Conservation (phyloP, 1,140 invertebrate species). For the Caligus rogercresseyi region DNA sequence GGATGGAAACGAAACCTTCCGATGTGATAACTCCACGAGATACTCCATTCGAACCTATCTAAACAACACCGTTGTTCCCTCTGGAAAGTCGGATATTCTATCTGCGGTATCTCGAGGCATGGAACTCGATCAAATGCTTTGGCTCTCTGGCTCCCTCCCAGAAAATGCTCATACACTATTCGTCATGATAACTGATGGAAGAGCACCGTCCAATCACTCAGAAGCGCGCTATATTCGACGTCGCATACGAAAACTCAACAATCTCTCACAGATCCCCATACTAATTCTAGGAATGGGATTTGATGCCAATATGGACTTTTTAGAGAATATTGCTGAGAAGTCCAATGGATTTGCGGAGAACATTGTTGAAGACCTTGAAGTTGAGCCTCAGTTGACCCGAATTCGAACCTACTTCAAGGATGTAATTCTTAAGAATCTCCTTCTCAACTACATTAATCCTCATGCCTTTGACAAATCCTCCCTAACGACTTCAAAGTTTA, state of each 20-base stretch:
- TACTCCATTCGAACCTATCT: not conserved
- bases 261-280: slow-evolving; percentile 1
- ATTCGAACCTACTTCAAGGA: slow-evolving; percentile 4
- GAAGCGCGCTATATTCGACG: not conserved
- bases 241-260: not conserved
- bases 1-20: not conserved
- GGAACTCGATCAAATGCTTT: slow-evolving; percentile 5
- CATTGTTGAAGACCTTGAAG: slow-evolving; percentile 12
- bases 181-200: slow-evolving; percentile 7
- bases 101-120: not conserved
- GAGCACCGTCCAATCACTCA: slow-evolving; percentile 1
- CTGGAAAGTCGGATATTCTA: not conserved
- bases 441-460: not conserved
- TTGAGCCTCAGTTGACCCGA: slow-evolving; percentile 2
- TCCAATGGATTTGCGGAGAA: not conserved
- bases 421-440: slow-evolving; percentile 13
- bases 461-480: slow-evolving; percentile 9
- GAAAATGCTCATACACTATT: slow-evolving; percentile 3
- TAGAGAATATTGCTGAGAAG: slow-evolving; percentile 9
- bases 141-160: not conserved
- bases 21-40: not conserved
- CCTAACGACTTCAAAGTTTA: slow-evolving; percentile 1
- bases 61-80: not conserved
- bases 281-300: slow-evolving; percentile 9
- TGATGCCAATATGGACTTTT: slow-evolving; percentile 11